Evolutionary conservation across 2,797 vertebrate species (phyloP).

Genomic region (Coluber constrictor): DNA sequence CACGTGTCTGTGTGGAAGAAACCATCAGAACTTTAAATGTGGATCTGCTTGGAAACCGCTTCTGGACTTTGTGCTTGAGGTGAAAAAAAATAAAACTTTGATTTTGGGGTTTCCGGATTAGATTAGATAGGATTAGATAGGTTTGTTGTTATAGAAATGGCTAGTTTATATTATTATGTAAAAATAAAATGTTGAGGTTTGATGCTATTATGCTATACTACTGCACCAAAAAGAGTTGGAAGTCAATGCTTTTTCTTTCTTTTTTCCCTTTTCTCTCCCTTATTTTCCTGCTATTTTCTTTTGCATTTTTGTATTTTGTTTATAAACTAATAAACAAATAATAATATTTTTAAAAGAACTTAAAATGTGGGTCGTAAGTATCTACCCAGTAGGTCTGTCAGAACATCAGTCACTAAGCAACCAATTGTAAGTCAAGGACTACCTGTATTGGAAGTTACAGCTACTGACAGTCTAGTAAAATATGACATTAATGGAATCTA

Average conservation of each 20-base stretch:
- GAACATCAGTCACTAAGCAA: background rate
- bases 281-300: background rate
- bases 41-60: background rate
- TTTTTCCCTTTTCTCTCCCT: background rate
- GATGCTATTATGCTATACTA: background rate
- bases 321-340: background rate
- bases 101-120: background rate
- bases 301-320: background rate
- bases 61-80: background rate
- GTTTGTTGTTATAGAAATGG: background rate
- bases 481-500: background rate
- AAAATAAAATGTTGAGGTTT: background rate
- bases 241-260: background rate
- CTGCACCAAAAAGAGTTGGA: background rate
- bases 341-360: background rate
- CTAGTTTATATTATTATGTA: background rate
- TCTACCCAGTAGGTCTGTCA: background rate
- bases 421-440: background rate
- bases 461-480: slow-evolving; percentile 4
- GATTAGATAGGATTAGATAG: background rate
- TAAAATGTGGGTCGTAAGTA: background rate
- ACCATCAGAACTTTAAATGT: background rate
- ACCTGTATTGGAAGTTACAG: background rate
- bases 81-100: background rate
- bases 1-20: background rate